Evolutionary conservation across 2,888 invertebrate species (phyloP), one percentile per base, ranked within the genome.

Genomic region (Acanthoscelides obtectus): DNA sequence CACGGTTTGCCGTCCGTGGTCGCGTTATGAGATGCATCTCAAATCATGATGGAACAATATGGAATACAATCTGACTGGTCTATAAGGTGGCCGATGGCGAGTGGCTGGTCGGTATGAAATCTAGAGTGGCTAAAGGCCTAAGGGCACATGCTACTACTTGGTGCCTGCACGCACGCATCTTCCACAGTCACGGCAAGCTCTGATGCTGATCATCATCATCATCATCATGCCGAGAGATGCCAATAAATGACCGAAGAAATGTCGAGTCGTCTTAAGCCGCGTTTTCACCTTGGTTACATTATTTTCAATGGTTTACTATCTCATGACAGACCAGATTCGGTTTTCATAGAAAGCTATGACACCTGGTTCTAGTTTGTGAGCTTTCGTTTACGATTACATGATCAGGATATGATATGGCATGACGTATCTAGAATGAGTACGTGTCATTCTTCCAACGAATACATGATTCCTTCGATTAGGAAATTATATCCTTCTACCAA

Each of bases 111-210:
- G 76, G 75, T 74, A 73, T 74, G 75, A 75, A 76, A 75, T 76
- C 75, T 73, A 75, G 75, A 74, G 75, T 72, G 75, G 71, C 73
- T 74, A 73, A n/a, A n/a, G n/a, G 75, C 75, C 75, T 73, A 72
- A 70, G 72, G 75, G 73, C 72, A 22, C 73, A 73, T 73, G 75
- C 77, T 77, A 76, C 77, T 74, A 75, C 74, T 73, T 75, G 73
- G 73, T 75, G 73, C 75, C 74, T 75, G 73, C 77, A 77, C 77
- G 77, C 77, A 45, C 45, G 3, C 45, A 45, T 45, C 45, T 12
- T 12, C 45, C 45, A 45, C 45, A 45, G 45, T 45, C 45, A 45
- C 45, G 45, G 45, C 45, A 45, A 45, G 45, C 45, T 45, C 45
- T 45, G 45, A 45, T 45, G 45, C 6, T 45, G 45, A 45, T 45